Percentiles rank a stretch among this genome's conserved stretches.
These are phyloP conservation scores for Monochamus saltuarius DNA, from an alignment of 1,140 invertebrate genomes.

Conservation along the genomic window DNA sequence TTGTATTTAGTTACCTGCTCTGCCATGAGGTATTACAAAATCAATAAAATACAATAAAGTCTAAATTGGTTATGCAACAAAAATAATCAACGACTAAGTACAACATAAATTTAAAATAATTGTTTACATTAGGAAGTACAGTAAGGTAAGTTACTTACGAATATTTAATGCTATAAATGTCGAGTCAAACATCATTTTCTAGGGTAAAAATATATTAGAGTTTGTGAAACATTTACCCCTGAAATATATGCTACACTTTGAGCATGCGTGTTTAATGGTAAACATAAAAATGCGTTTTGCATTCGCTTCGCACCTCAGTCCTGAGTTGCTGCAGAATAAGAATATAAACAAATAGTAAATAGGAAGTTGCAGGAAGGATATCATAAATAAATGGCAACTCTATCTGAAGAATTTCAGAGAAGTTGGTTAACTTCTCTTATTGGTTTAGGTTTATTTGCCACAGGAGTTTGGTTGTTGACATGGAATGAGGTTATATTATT, in stretches of 20 bases:
- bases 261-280: conserved; percentile 25
- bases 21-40: no score
- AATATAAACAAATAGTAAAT: no score
- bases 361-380: neutral
- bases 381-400: conserved; percentile 42
- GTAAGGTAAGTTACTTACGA: no score
- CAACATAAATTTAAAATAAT: no score
- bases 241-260: conserved; percentile 20
- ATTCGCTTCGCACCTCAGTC: no score
- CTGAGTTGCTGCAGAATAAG: no score
- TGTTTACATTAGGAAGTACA: no score
- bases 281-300: neutral
- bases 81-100: no score
- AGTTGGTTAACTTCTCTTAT: conserved; percentile 65
- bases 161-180: no score
- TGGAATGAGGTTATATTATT: conserved; percentile 69
- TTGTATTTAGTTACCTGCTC: no score
- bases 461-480: conserved; percentile 63
- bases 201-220: neutral
- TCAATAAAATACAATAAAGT: no score
- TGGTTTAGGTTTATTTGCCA: conserved; percentile 58
- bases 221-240: conserved; percentile 18
- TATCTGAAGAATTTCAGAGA: conserved; percentile 61
- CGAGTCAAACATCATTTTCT: neutral
- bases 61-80: no score